Percentiles rank a stretch among this genome's conserved stretches.
These are phyloP conservation scores for Panzeria rudis DNA, from an alignment of 2,888 invertebrate species.

Conservation along the genomic window DNA sequence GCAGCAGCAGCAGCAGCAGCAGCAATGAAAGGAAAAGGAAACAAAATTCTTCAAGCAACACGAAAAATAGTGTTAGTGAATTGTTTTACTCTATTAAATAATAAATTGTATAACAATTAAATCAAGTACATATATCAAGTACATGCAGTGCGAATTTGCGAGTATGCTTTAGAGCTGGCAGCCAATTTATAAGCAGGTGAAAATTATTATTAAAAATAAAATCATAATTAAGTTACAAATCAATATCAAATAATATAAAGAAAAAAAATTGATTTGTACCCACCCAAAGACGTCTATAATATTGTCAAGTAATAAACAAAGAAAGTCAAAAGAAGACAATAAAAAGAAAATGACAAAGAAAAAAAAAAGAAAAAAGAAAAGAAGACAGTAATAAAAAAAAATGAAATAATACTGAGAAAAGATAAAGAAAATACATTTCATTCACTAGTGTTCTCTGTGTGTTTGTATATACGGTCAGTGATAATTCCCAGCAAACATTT, in stretches of 20 bases:
- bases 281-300: conserved; percentile 59
- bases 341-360: conserved; percentile 39
- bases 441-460: conserved; percentile 39
- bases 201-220: conserved; percentile 13
- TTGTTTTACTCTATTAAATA: neutral
- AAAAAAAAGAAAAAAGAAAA: neutral
- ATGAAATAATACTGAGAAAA: conserved; percentile 10
- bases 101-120: neutral
- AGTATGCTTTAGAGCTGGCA: neutral
- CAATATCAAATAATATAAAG: conserved; percentile 41
- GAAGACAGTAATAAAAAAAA: conserved; percentile 16
- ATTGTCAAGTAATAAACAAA: conserved; percentile 42
- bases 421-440: conserved; percentile 60
- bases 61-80: neutral
- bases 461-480: neutral
- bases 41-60: neutral
- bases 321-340: conserved; percentile 20
- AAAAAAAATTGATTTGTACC: conserved; percentile 64
- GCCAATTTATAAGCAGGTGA: conserved; percentile 27
- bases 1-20: neutral
- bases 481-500: too few species aligned
- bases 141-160: neutral
- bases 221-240: conserved; percentile 46
- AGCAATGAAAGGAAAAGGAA: conserved; percentile 7
- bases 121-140: neutral